Conservation (phyloP, 1,140 invertebrate genomes). For the Temnothorax longispinosus region DNA sequence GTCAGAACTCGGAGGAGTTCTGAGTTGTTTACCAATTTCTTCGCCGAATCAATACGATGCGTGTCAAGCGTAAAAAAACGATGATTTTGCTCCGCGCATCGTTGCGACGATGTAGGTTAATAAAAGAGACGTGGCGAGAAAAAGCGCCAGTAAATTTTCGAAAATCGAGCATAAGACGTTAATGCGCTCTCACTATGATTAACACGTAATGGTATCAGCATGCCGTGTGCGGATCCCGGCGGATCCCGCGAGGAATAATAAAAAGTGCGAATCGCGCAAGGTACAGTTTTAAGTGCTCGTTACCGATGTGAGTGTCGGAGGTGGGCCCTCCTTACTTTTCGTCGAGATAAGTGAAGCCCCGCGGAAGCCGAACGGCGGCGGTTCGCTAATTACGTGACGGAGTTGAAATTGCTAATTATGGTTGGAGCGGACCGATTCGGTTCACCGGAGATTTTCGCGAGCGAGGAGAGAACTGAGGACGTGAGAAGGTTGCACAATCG, state of each 20-base stretch:
- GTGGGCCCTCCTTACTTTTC: background rate
- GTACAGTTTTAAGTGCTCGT: slow-evolving; percentile 56
- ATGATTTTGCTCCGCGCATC: background rate
- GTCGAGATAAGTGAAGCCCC: slow-evolving; percentile 38
- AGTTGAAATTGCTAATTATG: slow-evolving; percentile 57
- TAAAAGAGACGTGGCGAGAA: slow-evolving; percentile 21
- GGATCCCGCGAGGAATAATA: slow-evolving; percentile 23
- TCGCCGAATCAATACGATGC: background rate
- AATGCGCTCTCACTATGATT: slow-evolving; percentile 28
- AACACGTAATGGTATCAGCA: slow-evolving; percentile 33
- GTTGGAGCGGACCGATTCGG: background rate
- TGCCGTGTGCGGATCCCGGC: background rate
- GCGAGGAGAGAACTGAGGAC: background rate
- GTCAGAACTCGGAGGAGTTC: background rate
- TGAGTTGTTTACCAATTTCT: background rate
- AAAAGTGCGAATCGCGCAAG: slow-evolving; percentile 13
- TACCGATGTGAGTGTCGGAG: slow-evolving; percentile 47
- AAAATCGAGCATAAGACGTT: slow-evolving; percentile 35
- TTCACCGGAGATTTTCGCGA: slow-evolving; percentile 21
- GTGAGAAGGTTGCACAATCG: slow-evolving; percentile 29
- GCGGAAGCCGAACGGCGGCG: slow-evolving; percentile 19
- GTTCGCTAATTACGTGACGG: slow-evolving; percentile 49
- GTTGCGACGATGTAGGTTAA: slow-evolving; percentile 20
- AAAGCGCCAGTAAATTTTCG: slow-evolving; percentile 21
- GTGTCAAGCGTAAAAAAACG: background rate